Evolutionary conservation across 1,140 invertebrate species (phyloP).

Genomic region (Zaprionus inermis): DNA sequence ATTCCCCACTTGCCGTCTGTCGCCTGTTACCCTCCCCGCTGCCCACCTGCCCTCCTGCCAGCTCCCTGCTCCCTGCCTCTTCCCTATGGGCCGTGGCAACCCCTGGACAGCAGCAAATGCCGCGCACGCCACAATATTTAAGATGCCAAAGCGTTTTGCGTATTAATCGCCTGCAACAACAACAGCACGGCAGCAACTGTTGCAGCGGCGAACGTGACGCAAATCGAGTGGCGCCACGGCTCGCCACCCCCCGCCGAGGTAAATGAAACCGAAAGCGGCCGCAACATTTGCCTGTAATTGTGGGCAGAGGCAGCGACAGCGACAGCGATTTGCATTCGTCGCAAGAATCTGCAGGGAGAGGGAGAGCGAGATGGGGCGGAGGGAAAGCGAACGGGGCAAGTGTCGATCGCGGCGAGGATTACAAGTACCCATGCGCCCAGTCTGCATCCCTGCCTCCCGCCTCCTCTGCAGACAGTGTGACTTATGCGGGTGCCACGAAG

Average conservation of each 20-base stretch:
- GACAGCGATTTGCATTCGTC: conserved; percentile 39
- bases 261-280: conserved; percentile 56
- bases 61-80: neutral
- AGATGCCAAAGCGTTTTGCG: conserved; percentile 80
- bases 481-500: conserved; percentile 76
- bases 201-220: conserved; percentile 65
- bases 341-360: conserved; percentile 37
- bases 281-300: conserved; percentile 43
- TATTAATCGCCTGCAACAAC: conserved; percentile 68
- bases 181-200: conserved; percentile 17
- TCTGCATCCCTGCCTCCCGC: neutral
- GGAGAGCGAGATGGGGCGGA: neutral
- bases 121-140: conserved; percentile 78
- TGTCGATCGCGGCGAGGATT: conserved; percentile 42
- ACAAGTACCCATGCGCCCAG: conserved; percentile 9
- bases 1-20: neutral
- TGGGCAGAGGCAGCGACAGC: conserved; percentile 24
- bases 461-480: conserved; percentile 59
- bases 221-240: conserved; percentile 69
- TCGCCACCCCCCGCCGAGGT: neutral
- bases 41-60: neutral
- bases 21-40: neutral
- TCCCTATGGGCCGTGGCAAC: conserved; percentile 43
- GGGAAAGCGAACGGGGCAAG: conserved; percentile 2
- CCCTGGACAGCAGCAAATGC: conserved; percentile 35